Conservation (phyloP, 2,113 vertebrate genomes). For the Pagrus major region DNA sequence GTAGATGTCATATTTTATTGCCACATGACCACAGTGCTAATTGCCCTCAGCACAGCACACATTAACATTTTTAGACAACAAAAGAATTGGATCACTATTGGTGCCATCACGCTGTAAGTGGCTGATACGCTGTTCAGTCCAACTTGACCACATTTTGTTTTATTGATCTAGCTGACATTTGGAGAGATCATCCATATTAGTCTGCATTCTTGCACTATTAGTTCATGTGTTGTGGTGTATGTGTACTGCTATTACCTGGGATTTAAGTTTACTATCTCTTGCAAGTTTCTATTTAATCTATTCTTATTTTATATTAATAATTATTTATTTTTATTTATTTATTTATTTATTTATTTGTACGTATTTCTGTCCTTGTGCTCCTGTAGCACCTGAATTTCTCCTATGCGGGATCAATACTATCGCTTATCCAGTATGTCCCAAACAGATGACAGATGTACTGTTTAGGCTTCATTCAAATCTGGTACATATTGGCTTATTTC, state of each 20-base stretch:
- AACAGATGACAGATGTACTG: background rate
- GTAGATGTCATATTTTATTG: slow-evolving; percentile 17
- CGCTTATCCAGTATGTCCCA: background rate
- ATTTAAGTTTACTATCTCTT: no score
- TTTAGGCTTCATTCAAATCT: background rate
- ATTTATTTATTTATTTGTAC: no score
- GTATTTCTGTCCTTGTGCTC: no score
- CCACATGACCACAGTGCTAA: slow-evolving; percentile 34
- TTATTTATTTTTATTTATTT: no score
- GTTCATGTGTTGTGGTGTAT: no score
- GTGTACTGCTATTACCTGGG: no score
- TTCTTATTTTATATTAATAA: no score
- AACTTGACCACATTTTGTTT: background rate
- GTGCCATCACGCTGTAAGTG: background rate
- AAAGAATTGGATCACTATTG: slow-evolving; percentile 10
- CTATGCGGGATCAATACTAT: no score
- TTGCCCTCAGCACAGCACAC: background rate
- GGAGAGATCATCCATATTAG: background rate
- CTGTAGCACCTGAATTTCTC: no score
- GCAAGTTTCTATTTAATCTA: no score
- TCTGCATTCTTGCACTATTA: no score
- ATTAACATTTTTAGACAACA: background rate
- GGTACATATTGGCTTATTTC: background rate
- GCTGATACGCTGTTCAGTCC: background rate
- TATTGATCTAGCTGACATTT: background rate